Base-by-base conservation (phyloP, 92 coral and sea anemone species). In the Palythoa grandiflora region DNA sequence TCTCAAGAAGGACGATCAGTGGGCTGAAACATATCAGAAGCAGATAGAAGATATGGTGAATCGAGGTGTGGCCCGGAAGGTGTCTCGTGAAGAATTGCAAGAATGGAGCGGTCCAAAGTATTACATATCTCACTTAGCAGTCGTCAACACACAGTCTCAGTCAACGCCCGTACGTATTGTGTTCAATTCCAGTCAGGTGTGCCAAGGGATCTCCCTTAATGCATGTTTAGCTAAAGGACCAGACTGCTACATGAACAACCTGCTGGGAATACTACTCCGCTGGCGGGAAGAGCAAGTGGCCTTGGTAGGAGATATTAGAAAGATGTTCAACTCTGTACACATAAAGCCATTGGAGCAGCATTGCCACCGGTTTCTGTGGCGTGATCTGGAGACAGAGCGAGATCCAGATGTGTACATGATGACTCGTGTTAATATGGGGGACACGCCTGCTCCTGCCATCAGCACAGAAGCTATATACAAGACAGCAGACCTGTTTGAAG, bases 51-150 rank as follows among this genome's bases (percentile, higher is more conserved):
- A 63, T 17, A 40, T 94, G 96, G 88, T 88, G 35, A 78, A 94
- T 1, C 83, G 94, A 39, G 70, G 89, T 20, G 95, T 89, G 13
- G 95, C 93, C 0, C 87, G 90, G 2, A 94, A 89, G 83, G 28
- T 89, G 57, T 71, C 94, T 19, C 15, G 70, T 35, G 51, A 89
- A 83, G 94, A 93, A 71, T 6, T 71, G 16, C 28, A 88, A 60
- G 73, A 91, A 36, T 91, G 92, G 94, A 70, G 40, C n/a, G 96
- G 93, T 53, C 83, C 91, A 1, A 65, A 21, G 40, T 93, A 83
- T 57, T 91, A 93, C 89, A 93, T 88, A 28, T 91, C 92, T 10
- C 92, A 91, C 55, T 74, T 93, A 48, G 96, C 96, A 50, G 96
- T 91, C 14, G 92, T 91, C 36, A 93, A 91, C 54, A 87, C 91